Evolutionary conservation across 2,888 invertebrate genomes (phyloP).

Genomic region (Carcina quercana): DNA sequence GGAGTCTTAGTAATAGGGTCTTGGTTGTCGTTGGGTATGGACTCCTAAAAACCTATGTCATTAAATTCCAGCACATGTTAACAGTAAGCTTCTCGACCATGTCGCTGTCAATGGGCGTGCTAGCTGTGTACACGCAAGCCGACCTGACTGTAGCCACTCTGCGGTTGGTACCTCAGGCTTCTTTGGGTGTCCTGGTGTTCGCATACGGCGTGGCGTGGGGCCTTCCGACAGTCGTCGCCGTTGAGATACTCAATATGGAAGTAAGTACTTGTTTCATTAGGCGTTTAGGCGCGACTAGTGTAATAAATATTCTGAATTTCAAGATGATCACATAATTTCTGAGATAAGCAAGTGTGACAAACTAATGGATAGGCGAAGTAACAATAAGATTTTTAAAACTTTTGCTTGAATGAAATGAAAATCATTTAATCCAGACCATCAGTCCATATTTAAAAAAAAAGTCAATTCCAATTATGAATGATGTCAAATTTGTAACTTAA

Average conservation of each 20-base stretch:
- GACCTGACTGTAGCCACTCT: constrained; percentile 37
- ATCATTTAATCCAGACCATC: no score
- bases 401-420: no score
- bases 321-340: no score
- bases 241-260: constrained; percentile 50
- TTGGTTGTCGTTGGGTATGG: not conserved
- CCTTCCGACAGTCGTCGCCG: constrained; percentile 36
- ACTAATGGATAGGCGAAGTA: no score
- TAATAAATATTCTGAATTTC: no score
- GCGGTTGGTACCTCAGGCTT: constrained; percentile 36
- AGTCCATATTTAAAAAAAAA: no score
- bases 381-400: no score
- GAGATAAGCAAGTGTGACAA: no score
- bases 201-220: constrained; percentile 48
- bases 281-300: no score
- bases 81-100: constrained; percentile 40
- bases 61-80: constrained; percentile 47
- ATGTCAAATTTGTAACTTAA: no score
- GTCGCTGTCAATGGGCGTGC: constrained; percentile 43
- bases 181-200: constrained; percentile 37
- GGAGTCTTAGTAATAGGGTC: not conserved
- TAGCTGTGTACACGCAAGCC: constrained; percentile 50
- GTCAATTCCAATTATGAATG: no score
- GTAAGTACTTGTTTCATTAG: constrained; percentile 23
- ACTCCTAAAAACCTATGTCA: not conserved